These are phyloP conservation scores for Cinclus mexicanus DNA, from an alignment of 2,113 vertebrate species.

Conservation along the genomic window DNA sequence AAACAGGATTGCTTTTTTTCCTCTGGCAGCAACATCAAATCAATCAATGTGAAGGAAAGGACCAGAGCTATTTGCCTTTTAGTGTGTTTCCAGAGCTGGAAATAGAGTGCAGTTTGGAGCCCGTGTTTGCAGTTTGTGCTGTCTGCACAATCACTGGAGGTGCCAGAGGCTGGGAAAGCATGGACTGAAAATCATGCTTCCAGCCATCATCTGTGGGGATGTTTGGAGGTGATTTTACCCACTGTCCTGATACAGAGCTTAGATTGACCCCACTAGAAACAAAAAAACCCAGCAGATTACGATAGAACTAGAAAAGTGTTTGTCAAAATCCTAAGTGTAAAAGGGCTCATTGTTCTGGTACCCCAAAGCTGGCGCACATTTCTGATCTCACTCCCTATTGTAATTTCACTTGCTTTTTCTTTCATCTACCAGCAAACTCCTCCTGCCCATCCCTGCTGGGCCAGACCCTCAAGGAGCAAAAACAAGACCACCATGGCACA, in stretches of 20 bases:
- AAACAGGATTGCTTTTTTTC: neutral
- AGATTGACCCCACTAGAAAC: neutral
- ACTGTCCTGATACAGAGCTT: neutral
- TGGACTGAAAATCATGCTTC: neutral
- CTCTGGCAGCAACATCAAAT: conserved; percentile 65
- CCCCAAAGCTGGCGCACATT: neutral
- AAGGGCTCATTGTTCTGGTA: neutral
- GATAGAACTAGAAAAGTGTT: neutral
- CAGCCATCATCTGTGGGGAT: neutral
- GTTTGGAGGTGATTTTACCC: neutral
- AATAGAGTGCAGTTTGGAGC: neutral
- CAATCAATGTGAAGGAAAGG: conserved; percentile 68
- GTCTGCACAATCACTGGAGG: neutral
- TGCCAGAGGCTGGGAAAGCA: neutral
- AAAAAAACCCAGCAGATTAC: neutral
- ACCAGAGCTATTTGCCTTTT: neutral
- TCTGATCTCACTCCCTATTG: neutral
- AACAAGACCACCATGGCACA: neutral
- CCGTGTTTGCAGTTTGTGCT: conserved; percentile 4
- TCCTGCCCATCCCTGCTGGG: neutral
- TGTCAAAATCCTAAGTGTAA: neutral
- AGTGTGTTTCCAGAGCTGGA: conserved; percentile 3
- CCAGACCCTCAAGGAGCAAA: neutral
- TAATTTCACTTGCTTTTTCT: neutral
- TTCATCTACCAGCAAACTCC: neutral